phyloP scores from a whole-genome alignment of 1,140 invertebrate species.

The Temnothorax curvispinosus region DNA sequence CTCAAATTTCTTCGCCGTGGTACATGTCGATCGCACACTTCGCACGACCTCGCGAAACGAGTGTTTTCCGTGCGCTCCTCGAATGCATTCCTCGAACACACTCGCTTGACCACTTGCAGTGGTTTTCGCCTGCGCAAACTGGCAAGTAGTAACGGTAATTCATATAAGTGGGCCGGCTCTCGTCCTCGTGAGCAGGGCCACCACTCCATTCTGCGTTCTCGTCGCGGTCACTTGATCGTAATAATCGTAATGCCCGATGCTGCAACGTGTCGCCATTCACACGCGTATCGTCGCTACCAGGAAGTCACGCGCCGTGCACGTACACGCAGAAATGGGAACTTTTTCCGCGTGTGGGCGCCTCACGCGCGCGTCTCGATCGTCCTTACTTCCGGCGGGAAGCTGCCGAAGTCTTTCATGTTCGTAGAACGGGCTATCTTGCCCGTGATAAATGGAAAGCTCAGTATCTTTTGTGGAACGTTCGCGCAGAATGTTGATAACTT shows the following conservation, averaged over 20 bases:
- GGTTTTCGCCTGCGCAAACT: slow-evolving; percentile 37
- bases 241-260: slow-evolving; percentile 64
- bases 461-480: neutral
- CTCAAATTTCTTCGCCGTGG: neutral
- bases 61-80: neutral
- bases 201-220: slow-evolving; percentile 3
- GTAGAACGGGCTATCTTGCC: neutral
- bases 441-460: slow-evolving; percentile 13
- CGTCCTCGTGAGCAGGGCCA: slow-evolving; percentile 28
- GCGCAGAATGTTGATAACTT: slow-evolving; percentile 6
- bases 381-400: neutral
- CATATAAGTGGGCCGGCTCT: slow-evolving; percentile 43
- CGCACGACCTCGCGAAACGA: neutral
- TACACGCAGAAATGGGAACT: neutral
- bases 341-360: neutral
- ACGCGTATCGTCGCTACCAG: slow-evolving; percentile 54
- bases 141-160: slow-evolving; percentile 57
- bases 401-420: neutral
- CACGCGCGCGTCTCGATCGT: neutral
- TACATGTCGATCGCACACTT: neutral
- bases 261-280: slow-evolving; percentile 36
- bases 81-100: slow-evolving; percentile 11
- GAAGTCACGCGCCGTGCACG: slow-evolving; percentile 64
- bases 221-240: slow-evolving; percentile 62
- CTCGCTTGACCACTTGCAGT: slow-evolving; percentile 10